phyloP scores from a whole-genome alignment of 2,113 vertebrate genomes.

The Elephantulus edwardii region DNA sequence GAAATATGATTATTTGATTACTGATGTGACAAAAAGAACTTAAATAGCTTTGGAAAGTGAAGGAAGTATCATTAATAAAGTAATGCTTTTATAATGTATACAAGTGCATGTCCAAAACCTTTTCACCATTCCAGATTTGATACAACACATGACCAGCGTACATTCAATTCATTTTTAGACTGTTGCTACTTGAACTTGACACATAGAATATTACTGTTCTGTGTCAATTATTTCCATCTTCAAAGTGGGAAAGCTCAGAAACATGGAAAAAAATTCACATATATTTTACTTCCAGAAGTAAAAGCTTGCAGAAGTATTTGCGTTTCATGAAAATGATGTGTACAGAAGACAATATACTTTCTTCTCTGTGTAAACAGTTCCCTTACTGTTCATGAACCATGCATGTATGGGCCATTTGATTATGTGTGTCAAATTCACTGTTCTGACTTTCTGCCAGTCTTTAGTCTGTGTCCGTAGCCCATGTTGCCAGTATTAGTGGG shows the following conservation, averaged over 20 bases:
- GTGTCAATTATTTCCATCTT: background rate
- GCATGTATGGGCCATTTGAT: background rate
- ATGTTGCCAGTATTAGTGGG: background rate
- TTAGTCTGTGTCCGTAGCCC: background rate
- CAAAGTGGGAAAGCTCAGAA: background rate
- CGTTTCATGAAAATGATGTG: background rate
- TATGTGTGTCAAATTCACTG: constrained; percentile 21
- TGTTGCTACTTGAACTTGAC: background rate
- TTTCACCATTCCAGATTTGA: background rate
- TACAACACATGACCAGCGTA: background rate
- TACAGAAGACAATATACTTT: background rate
- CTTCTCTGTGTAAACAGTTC: background rate
- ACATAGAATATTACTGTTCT: constrained; percentile 25
- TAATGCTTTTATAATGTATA: background rate
- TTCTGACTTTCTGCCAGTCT: background rate
- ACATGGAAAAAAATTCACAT: background rate
- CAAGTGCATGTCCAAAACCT: background rate
- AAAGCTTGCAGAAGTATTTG: background rate
- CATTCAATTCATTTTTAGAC: background rate
- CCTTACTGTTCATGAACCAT: background rate
- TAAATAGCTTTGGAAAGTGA: background rate
- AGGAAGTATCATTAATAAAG: constrained; percentile 7
- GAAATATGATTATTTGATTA: constrained; percentile 32
- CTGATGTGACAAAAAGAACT: constrained; percentile 6
- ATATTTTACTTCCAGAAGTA: constrained; percentile 20